phyloP scores from a whole-genome alignment of 2,888 invertebrate genomes.

The Ormyrus pomaceus region DNA sequence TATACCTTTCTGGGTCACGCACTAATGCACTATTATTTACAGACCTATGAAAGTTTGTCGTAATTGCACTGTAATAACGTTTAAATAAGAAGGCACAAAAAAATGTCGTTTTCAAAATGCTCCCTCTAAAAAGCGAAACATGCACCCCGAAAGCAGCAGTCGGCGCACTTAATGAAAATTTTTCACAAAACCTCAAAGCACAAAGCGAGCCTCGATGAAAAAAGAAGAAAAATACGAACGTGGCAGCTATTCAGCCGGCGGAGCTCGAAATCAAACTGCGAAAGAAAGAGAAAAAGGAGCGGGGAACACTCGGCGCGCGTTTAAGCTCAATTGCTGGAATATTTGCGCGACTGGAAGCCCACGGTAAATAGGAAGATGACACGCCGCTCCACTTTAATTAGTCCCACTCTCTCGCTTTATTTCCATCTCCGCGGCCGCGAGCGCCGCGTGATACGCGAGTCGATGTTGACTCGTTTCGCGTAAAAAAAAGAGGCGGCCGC shows the following conservation, averaged over 20 bases:
- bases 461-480: slow-evolving; percentile 26
- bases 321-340: slow-evolving; percentile 48
- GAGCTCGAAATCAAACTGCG: slow-evolving; percentile 47
- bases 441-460: neutral
- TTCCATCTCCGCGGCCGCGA: neutral
- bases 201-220: too few relatives aligned
- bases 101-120: too few relatives aligned
- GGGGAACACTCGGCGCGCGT: neutral
- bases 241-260: neutral
- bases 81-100: too few relatives aligned
- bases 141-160: neutral
- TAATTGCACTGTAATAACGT: too few relatives aligned
- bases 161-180: too few relatives aligned
- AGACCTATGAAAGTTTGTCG: too few relatives aligned
- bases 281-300: neutral
- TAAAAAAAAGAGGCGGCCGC: neutral
- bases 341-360: slow-evolving; percentile 21
- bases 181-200: too few relatives aligned
- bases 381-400: slow-evolving; percentile 50
- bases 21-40: too few relatives aligned
- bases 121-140: neutral
- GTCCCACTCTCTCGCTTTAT: slow-evolving; percentile 8
- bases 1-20: too few relatives aligned
- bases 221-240: neutral
- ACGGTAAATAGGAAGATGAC: slow-evolving; percentile 44